Evolutionary conservation across 2,888 invertebrate genomes (phyloP), one percentile per base, ranked within the genome.

Genomic region (Hyposoter didymator): DNA sequence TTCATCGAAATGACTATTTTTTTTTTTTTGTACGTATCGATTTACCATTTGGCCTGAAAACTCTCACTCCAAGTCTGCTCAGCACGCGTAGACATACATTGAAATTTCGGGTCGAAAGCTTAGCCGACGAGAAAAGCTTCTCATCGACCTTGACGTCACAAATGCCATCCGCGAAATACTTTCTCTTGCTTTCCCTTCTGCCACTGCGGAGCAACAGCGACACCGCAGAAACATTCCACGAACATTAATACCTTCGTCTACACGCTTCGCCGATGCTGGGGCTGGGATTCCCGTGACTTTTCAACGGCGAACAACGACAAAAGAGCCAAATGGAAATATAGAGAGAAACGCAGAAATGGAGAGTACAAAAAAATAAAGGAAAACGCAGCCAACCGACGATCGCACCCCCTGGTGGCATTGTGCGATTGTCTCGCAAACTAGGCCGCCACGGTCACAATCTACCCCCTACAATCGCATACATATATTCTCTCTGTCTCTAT

Each of bases 391-490:
- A 81, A 49, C 80, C 78, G 47, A 75, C 47, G 43, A 22, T 22
- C 19, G 64, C 79, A 82, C 74, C 79, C 66, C 72, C 86, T 79
- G 66, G 84, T 82, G 85, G 88, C 88, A 89, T 90, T 89, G 88
- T 87, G 88, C 89, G 89, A 91, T 90, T 92, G 90, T 91, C 89
- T 90, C 88, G 89, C 88, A 84, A 92, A 92, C 89, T 92, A 92
- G 92, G 92, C 91, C 92, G 90, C 84, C 90, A 88, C 88, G 86
- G 80, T 73, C 69, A 80, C 89, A 88, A 89, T 89, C 88, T 87
- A 43, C 32, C 59, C 81, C 86, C 88, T 88, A 87, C 89, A 86
- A 88, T 88, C 87, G 86, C 75, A 87, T 81, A 85, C 82, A 89
- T 84, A 64, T 62, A 55, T 73, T 82, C 47, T 35, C 75, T 39